Conservation (phyloP, 2,797 vertebrate genomes). For the Spinibarbus caldwelli region DNA sequence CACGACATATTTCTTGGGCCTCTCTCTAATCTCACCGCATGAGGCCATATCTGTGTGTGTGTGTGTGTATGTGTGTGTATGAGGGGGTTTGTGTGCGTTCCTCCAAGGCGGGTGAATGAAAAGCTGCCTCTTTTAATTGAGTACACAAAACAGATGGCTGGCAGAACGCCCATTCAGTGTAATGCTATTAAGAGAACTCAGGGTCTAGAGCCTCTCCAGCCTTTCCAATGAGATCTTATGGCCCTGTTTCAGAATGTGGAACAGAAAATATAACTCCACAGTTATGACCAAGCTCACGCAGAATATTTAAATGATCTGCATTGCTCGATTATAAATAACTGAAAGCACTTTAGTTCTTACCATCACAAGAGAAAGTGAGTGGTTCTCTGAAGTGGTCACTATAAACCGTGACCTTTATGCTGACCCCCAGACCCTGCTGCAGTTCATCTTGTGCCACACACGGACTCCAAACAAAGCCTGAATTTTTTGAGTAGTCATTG, state of each 20-base stretch:
- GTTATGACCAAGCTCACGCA: background rate
- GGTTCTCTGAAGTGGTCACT: conserved; percentile 86
- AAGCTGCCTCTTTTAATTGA: conserved; percentile 54
- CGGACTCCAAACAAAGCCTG: conserved; percentile 87
- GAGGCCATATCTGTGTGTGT: conserved; percentile 23
- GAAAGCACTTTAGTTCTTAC: conserved; percentile 71
- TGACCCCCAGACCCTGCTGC: conserved; percentile 83
- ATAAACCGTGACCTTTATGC: conserved; percentile 89
- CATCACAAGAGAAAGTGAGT: conserved; percentile 94
- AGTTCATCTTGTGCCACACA: conserved; percentile 84
- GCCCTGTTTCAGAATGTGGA: background rate
- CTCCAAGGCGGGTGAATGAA: conserved; percentile 50
- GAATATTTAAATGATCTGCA: background rate
- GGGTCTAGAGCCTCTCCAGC: conserved; percentile 45
- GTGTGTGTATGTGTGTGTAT: conserved; percentile 1
- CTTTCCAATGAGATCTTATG: conserved; percentile 16
- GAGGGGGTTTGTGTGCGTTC: conserved; percentile 22
- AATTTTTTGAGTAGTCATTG: conserved; percentile 75
- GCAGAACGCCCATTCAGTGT: conserved; percentile 50
- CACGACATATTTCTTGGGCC: background rate
- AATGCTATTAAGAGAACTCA: conserved; percentile 56
- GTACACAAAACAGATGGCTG: conserved; percentile 59
- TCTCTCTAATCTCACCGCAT: conserved; percentile 26
- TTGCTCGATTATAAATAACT: background rate
- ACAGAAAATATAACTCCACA: background rate